phyloP scores from a whole-genome alignment of 2,888 invertebrate species.

The Campoplex nolae region DNA sequence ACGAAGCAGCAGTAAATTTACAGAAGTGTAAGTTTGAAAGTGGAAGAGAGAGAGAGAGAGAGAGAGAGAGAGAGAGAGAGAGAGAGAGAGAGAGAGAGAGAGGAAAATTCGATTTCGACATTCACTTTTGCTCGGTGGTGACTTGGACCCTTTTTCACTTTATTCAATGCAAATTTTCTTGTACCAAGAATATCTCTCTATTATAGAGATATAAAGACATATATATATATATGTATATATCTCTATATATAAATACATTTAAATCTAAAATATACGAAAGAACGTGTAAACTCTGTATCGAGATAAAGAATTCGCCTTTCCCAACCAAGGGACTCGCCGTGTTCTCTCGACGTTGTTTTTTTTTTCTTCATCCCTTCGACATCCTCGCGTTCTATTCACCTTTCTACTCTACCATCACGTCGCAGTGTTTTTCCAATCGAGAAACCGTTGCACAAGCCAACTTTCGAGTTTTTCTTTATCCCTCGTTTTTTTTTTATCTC shows the following conservation, averaged over 20 bases:
- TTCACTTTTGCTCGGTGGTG: slow-evolving; percentile 54
- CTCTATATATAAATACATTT: slow-evolving; percentile 20
- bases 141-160: slow-evolving; percentile 40
- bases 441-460: slow-evolving; percentile 63
- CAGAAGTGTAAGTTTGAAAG: slow-evolving; percentile 18
- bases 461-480: slow-evolving; percentile 38
- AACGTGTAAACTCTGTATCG: slow-evolving; percentile 57
- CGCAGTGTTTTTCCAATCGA: slow-evolving; percentile 68
- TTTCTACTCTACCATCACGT: slow-evolving; percentile 62
- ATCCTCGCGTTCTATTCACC: slow-evolving; percentile 49
- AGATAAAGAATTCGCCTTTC: slow-evolving; percentile 60
- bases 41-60: background rate
- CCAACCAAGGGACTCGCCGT: slow-evolving; percentile 25
- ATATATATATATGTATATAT: background rate
- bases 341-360: slow-evolving; percentile 7
- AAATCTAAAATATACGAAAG: slow-evolving; percentile 45
- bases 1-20: slow-evolving; percentile 44
- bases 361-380: background rate
- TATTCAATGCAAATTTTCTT: slow-evolving; percentile 63
- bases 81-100: background rate
- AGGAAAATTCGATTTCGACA: slow-evolving; percentile 64
- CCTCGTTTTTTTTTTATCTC: background rate
- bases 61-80: no score
- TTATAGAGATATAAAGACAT: background rate
- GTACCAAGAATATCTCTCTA: slow-evolving; percentile 33